Conservation (phyloP, 2,888 invertebrate genomes). For the Serrognathus titanus region DNA sequence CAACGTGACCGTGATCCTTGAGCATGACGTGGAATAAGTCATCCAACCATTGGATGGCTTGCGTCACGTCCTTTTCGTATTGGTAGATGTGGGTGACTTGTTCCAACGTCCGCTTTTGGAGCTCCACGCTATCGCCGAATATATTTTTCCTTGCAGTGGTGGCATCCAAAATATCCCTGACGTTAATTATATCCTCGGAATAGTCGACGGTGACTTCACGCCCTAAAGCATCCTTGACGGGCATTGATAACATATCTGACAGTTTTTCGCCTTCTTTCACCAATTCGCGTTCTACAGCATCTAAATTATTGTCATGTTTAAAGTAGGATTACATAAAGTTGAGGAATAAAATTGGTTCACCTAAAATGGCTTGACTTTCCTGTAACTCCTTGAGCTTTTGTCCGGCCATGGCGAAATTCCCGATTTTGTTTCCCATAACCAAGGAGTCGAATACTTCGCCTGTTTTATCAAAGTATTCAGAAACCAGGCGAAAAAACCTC, state of each 20-base stretch:
- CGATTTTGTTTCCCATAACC: conserved; percentile 59
- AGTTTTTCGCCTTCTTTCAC: conserved; percentile 73
- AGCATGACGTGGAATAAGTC: conserved; percentile 71
- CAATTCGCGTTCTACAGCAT: conserved; percentile 63
- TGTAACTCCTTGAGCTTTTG: conserved; percentile 57
- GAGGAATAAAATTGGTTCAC: conserved; percentile 44
- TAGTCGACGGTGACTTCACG: conserved; percentile 68
- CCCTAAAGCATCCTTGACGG: conserved; percentile 74
- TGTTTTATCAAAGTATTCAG: conserved; percentile 68
- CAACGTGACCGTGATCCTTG: conserved; percentile 66
- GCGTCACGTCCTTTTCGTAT: conserved; percentile 72
- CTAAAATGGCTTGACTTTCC: conserved; percentile 59
- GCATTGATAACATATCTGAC: conserved; percentile 73
- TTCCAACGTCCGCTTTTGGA: conserved; percentile 73
- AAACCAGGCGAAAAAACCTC: conserved; percentile 70
- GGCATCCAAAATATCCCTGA: conserved; percentile 67
- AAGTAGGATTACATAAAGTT: not conserved
- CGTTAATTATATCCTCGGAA: conserved; percentile 67
- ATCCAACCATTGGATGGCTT: conserved; percentile 74
- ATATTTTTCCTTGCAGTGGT: conserved; percentile 67
- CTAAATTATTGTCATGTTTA: conserved; percentile 45
- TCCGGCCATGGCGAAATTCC: conserved; percentile 57
- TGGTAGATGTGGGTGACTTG: conserved; percentile 72
- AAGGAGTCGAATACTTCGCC: conserved; percentile 66
- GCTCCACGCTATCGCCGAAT: conserved; percentile 70